Conservation (phyloP, 2,113 vertebrate genomes). For the Chauna torquata region DNA sequence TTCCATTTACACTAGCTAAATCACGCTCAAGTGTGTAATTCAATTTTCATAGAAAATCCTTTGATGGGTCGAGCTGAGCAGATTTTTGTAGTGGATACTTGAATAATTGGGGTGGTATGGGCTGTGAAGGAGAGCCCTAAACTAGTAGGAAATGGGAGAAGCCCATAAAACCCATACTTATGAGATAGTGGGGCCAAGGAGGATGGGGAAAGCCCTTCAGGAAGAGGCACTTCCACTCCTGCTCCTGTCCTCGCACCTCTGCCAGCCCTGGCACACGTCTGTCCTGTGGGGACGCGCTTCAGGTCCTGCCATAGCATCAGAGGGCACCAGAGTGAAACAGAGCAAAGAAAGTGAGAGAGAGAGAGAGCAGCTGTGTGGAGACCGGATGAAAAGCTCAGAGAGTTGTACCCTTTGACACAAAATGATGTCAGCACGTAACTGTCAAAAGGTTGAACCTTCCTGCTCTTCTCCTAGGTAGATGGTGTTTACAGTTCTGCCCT, state of each 20-base stretch:
- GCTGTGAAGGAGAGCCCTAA: neutral
- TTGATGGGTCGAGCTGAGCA: fast-evolving
- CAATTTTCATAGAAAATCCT: neutral
- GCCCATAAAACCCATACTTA: fast-evolving
- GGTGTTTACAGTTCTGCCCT: fast-evolving
- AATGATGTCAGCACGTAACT: neutral
- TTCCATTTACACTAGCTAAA: neutral
- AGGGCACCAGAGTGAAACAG: fast-evolving
- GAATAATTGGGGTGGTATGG: neutral
- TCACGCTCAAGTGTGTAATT: neutral
- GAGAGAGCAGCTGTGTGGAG: neutral
- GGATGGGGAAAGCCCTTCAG: neutral
- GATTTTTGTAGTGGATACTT: neutral
- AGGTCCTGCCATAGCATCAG: neutral
- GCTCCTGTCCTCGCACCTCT: neutral
- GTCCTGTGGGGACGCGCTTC: fast-evolving
- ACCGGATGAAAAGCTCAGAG: neutral
- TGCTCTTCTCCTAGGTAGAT: neutral
- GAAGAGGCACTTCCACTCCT: fast-evolving
- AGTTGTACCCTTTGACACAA: neutral
- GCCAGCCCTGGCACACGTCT: neutral
- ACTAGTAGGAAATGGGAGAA: neutral
- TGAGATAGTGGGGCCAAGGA: fast-evolving
- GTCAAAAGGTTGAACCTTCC: neutral
- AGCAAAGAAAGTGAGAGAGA: neutral